Evolutionary conservation across 64 coral and sea anemone species (phyloP).

Genomic region (Pocillopora damicornis): DNA sequence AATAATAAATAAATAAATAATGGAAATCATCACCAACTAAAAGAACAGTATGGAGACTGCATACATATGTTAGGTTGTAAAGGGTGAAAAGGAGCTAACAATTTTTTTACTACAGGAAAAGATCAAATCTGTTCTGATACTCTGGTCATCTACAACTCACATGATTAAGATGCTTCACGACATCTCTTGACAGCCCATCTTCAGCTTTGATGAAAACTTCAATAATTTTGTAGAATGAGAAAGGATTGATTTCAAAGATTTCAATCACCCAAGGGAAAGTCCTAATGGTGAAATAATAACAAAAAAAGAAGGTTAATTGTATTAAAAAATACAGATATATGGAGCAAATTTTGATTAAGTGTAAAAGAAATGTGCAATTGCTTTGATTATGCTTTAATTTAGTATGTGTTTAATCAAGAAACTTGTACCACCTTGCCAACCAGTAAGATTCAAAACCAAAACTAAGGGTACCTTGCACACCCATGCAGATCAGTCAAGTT

Average conservation of each 20-base stretch:
- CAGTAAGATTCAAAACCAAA: neutral
- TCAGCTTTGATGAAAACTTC: constrained; percentile 96
- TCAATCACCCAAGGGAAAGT: constrained; percentile 95
- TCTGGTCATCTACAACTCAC: constrained; percentile 36
- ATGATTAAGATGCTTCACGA: constrained; percentile 98
- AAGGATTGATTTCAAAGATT: constrained; percentile 79
- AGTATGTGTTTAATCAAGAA: neutral
- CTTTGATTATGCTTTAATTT: too few relatives aligned
- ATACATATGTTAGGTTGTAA: too few relatives aligned
- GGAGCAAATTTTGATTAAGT: too few relatives aligned
- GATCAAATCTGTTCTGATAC: neutral
- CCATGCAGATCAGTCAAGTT: too few relatives aligned
- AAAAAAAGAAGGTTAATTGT: neutral
- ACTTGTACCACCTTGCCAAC: neutral
- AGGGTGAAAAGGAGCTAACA: neutral
- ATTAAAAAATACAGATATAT: neutral
- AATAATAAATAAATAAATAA: too few relatives aligned
- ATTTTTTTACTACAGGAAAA: neutral
- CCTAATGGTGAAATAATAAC: constrained; percentile 24
- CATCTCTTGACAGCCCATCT: constrained; percentile 93
- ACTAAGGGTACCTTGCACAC: neutral
- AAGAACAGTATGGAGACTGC: too few relatives aligned
- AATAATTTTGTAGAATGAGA: constrained; percentile 91
- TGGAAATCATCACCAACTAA: too few relatives aligned
- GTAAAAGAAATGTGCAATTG: too few relatives aligned